A percentile compares a stretch with the other conserved stretches of the same genome.
Evolutionary conservation across 2,797 vertebrate species (phyloP).

Genomic region (Tarsius wallacei): DNA sequence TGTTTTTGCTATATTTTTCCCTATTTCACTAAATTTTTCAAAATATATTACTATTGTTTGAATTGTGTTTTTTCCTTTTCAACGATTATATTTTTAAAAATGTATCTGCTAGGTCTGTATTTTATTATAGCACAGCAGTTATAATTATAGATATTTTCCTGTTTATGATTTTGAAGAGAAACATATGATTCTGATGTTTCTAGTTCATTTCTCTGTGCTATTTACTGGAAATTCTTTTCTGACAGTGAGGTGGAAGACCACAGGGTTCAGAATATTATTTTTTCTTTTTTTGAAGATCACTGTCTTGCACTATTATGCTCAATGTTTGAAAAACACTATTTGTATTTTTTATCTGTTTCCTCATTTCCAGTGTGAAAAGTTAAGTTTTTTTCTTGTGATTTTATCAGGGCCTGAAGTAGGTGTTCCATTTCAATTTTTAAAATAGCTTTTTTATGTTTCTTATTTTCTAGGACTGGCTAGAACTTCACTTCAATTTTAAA

Average conservation of each 20-base stretch:
- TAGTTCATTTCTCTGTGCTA: not conserved
- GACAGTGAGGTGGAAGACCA: not conserved
- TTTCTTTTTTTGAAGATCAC: not conserved
- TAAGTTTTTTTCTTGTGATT: not conserved
- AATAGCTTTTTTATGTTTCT: slow-evolving; percentile 15
- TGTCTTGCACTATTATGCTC: not conserved
- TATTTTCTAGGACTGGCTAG: not conserved
- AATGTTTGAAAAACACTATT: not conserved
- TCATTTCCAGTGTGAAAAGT: not conserved
- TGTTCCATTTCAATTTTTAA: not conserved
- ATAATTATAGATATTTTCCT: not conserved
- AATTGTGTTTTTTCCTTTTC: not conserved
- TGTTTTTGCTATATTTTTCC: not conserved
- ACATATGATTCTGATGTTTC: not conserved
- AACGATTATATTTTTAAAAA: not conserved
- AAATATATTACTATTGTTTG: not conserved
- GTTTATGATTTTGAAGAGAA: not conserved
- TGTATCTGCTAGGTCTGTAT: not conserved
- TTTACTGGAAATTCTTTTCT: not conserved
- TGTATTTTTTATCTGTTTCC: not conserved
- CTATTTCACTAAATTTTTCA: not conserved
- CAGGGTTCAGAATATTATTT: not conserved
- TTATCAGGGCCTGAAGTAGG: not conserved
- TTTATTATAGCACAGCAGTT: not conserved
- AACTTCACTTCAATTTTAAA: not conserved